Base-by-base conservation (phyloP, 2,888 invertebrate genomes). In the Octonoba sinensis region DNA sequence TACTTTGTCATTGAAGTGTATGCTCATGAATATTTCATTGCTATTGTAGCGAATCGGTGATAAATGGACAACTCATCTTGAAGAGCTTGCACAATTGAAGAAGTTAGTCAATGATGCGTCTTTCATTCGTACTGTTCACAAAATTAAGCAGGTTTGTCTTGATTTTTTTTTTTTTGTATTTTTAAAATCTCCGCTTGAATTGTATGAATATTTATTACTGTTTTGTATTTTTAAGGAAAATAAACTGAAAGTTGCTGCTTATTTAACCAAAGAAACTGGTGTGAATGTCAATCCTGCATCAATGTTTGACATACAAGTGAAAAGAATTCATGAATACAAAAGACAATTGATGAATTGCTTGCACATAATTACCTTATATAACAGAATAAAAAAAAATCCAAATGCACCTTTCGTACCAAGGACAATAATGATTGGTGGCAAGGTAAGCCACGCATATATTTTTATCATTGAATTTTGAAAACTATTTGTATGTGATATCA, bases 321-420 rank as follows among this genome's bases (percentile, higher is more conserved):
- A 99, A 89, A 93, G 99, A 86, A 99, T 99, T 87, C 99, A 99
- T 90, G 99, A 99, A 90, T 99, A 99, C 91, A 99, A 99, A 90
- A 92, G 99, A 6, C 99, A 99, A 89, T 91, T 99, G 85, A 90
- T 99, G 86, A 99, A 99, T 90, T 95, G 96, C 87, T 90, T 99
- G 86, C 99, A 99, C 89, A 95, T 99, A 85, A 96, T 96, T 85
- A 95, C 95, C 0, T 87, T 99, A 87, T 99, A 99, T 91, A 99
- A 99, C 89, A 92, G 99, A 85, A 97, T 99, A 89, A 99, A 99
- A 91, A 93, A 93, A 86, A 94, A 99, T 89, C 99, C 99, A 13
- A 91, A 92, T 56, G 93, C 91, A 54, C 91, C 92, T 70, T 91
- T 97, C 87, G 95, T 96, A 0, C 95, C 99, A 1, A 91, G 99